Percentiles rank a stretch among this genome's conserved stretches.
Conservation (phyloP, 2,888 invertebrate genomes). For the Dynastes maya region DNA sequence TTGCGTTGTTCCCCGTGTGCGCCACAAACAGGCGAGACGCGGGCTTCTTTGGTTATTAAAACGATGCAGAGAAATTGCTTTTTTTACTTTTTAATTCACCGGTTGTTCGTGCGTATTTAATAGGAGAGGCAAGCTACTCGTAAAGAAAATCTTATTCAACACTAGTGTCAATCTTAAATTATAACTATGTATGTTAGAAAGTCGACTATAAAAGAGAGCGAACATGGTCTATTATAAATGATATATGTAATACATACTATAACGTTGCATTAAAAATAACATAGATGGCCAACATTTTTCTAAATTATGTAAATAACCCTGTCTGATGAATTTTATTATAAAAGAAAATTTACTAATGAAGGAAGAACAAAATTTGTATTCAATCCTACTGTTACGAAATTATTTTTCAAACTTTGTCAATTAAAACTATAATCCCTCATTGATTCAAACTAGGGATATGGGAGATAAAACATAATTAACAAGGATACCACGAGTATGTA, state of each 20-base stretch:
- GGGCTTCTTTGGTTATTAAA: conserved; percentile 5
- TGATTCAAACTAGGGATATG: no score
- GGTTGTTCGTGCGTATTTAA: neutral
- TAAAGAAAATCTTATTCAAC: conserved; percentile 4
- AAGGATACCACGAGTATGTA: no score
- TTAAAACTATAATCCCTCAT: no score
- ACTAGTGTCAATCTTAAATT: neutral
- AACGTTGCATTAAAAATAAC: no score
- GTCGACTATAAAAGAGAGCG: neutral
- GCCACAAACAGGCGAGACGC: conserved; percentile 10
- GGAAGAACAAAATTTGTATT: no score
- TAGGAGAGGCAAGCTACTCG: neutral
- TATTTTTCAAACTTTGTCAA: no score
- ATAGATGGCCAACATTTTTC: no score
- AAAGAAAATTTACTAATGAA: no score
- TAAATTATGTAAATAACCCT: no score
- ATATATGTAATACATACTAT: neutral
- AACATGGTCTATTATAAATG: neutral
- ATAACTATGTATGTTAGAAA: neutral
- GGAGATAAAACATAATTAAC: no score
- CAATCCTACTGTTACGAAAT: no score
- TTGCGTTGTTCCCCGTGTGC: conserved; percentile 24
- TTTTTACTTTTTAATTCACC: conserved; percentile 9
- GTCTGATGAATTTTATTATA: no score
- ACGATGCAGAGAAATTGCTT: conserved; percentile 6